A percentile compares a stretch with the other conserved stretches of the same genome.
These are phyloP conservation scores for Eugnorisma glareosa DNA, from an alignment of 2,888 invertebrate species.

Conservation along the genomic window DNA sequence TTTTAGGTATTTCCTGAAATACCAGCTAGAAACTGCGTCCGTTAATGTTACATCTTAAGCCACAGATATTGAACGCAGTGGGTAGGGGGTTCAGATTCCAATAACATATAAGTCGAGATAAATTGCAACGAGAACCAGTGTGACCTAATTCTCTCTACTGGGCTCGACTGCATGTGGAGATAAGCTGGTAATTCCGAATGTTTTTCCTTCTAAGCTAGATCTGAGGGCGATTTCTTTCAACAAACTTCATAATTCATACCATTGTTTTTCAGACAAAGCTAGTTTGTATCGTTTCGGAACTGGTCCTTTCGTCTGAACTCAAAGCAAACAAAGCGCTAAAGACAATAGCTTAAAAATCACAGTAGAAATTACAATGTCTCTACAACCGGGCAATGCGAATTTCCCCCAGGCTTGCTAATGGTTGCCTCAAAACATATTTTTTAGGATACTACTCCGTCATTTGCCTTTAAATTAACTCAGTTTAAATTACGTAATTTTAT, in stretches of 20 bases:
- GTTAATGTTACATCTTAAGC: constrained; percentile 4
- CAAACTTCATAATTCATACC: not conserved
- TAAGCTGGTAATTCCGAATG: constrained; percentile 31
- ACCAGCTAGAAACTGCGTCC: not conserved
- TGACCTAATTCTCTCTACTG: constrained; percentile 55
- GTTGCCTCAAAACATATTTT: constrained; percentile 9
- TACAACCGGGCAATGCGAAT: not conserved
- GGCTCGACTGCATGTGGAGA: constrained; percentile 4
- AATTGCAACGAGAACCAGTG: constrained; percentile 43
- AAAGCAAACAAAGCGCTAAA: constrained; percentile 22
- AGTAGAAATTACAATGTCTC: not conserved
- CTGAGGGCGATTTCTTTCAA: constrained; percentile 4
- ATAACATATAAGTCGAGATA: constrained; percentile 43
- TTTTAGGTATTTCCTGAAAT: not conserved
- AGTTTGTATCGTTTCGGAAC: constrained; percentile 7
- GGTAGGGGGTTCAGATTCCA: constrained; percentile 28
- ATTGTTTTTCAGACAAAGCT: not conserved
- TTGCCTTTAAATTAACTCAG: not conserved
- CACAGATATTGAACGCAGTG: not conserved
- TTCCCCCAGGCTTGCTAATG: not conserved
- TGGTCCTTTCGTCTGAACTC: constrained; percentile 11
- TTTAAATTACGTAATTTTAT: not conserved
- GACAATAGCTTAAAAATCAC: constrained; percentile 17
- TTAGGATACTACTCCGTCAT: not conserved
- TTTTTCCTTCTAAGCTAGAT: constrained; percentile 17